Base-by-base conservation (phyloP, 2,113 vertebrate species). In the Sebastes schlegelii region DNA sequence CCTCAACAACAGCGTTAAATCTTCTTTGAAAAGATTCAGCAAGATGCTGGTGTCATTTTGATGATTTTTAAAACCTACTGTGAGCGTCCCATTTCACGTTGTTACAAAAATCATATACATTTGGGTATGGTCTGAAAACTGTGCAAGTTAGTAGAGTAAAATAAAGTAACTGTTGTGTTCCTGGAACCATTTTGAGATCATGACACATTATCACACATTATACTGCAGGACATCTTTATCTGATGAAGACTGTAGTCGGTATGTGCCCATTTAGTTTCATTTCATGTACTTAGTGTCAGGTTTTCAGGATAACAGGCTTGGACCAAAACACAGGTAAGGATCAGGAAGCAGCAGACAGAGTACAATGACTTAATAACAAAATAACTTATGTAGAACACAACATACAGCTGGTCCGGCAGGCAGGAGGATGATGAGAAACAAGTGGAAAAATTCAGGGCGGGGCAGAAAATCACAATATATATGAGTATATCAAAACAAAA, bases 191-290 rank as follows among this genome's bases (percentile, higher is more conserved):
- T 46, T 75, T 0, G 4, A 71, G 43, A 52, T 60, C 4, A 55
- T 51, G 1, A 70, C 21, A 21, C n/a, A 55, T 51, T 12, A 34
- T 62, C 52, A 80, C 19, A 52, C 7, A 54, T 76, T 65, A 68
- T 83, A 17, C 58, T 58, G 49, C 34, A 68, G 75, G 51, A 73
- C 49, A 67, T 1, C 52, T 77, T 49, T 6, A 19, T 51, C 46
- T 68, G 43, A 72, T 67, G 19, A 80, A 48, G 46, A 9, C 19
- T 57, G 17, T 23, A 23, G 34, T 51, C 57, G 11, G 1, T 0
- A 19, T 57, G 46, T n/a, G 10, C 64, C 52, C 48, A 58, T 55
- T 80, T 61, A 42, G n/a, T 16, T 77, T 52, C 11, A 83, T 71
- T 71, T 43, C 51, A 79, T 71, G 43, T 52, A 48, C 19, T 3